Evolutionary conservation across 2,113 vertebrate genomes (phyloP).

Genomic region (Pardalotus punctatus): DNA sequence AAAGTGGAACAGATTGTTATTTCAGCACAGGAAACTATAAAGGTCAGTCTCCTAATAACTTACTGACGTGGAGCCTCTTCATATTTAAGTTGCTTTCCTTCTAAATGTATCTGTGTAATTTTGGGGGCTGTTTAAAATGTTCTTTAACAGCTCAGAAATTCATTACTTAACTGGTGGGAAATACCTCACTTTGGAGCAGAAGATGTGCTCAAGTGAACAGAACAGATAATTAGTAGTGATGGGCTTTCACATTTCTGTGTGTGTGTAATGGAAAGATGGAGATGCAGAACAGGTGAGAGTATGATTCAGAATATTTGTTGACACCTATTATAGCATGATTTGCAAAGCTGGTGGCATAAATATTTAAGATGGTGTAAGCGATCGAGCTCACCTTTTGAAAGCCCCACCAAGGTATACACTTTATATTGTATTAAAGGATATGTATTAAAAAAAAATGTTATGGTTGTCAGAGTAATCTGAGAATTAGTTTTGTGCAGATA

Average conservation of each 20-base stretch:
- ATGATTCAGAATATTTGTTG: not conserved
- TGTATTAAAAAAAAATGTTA: not conserved
- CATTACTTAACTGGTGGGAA: not conserved
- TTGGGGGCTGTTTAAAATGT: not conserved
- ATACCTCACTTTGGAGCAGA: not conserved
- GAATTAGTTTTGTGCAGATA: not conserved
- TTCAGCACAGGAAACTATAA: constrained; percentile 75
- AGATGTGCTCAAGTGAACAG: not conserved
- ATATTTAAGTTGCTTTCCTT: not conserved
- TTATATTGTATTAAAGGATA: not conserved
- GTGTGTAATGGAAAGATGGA: not conserved
- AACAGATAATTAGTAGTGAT: not conserved
- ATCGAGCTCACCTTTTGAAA: not conserved
- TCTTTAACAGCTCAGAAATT: not conserved
- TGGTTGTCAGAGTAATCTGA: not conserved
- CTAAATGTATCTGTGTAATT: not conserved
- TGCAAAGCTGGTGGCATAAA: not conserved
- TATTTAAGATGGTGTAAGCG: not conserved
- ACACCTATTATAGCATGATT: not conserved
- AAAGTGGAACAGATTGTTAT: constrained; percentile 74
- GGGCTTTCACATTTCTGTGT: not conserved
- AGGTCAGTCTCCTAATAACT: constrained; percentile 77
- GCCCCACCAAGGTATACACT: not conserved
- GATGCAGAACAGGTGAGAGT: not conserved
- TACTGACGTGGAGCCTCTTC: not conserved